Percentiles rank a stretch among this genome's conserved stretches.
These are phyloP conservation scores for Oscheius sp. DNA, from an alignment of 2,888 invertebrate species.

Conservation along the genomic window DNA sequence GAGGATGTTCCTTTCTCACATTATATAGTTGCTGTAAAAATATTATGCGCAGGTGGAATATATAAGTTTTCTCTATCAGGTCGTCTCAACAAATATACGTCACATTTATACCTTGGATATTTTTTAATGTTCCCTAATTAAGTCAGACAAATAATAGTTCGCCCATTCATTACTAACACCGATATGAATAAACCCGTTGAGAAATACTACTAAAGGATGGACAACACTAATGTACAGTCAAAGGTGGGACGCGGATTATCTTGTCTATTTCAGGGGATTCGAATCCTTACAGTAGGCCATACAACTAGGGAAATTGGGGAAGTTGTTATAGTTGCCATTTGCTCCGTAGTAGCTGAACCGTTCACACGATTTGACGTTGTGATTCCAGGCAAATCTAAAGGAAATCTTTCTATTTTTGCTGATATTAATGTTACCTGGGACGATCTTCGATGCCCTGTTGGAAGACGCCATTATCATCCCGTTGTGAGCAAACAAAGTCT, in stretches of 20 bases:
- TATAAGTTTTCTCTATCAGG: too few relatives aligned
- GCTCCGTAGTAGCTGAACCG: constrained; percentile 72
- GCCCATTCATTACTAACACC: neutral
- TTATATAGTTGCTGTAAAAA: too few relatives aligned
- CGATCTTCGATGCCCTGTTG: constrained; percentile 69
- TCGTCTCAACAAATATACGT: too few relatives aligned
- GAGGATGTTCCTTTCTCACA: too few relatives aligned
- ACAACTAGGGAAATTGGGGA: constrained; percentile 61
- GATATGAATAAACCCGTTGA: constrained; percentile 2
- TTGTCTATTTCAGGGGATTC: neutral
- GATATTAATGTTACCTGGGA: constrained; percentile 47
- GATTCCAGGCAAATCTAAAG: constrained; percentile 65
- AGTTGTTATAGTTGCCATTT: constrained; percentile 72
- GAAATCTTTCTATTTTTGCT: neutral
- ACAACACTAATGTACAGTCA: neutral
- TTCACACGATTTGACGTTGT: constrained; percentile 66
- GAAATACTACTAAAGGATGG: neutral
- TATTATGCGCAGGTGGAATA: too few relatives aligned
- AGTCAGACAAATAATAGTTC: too few relatives aligned
- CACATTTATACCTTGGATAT: too few relatives aligned
- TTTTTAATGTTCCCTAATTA: too few relatives aligned
- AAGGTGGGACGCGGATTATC: neutral
- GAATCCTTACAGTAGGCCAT: constrained; percentile 52
- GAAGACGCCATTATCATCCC: constrained; percentile 68
- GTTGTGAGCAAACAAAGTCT: constrained; percentile 70